A percentile compares a stretch with the other conserved stretches of the same genome.
Conservation (phyloP, 2,113 vertebrate species). For the Trematomus loennbergii region DNA sequence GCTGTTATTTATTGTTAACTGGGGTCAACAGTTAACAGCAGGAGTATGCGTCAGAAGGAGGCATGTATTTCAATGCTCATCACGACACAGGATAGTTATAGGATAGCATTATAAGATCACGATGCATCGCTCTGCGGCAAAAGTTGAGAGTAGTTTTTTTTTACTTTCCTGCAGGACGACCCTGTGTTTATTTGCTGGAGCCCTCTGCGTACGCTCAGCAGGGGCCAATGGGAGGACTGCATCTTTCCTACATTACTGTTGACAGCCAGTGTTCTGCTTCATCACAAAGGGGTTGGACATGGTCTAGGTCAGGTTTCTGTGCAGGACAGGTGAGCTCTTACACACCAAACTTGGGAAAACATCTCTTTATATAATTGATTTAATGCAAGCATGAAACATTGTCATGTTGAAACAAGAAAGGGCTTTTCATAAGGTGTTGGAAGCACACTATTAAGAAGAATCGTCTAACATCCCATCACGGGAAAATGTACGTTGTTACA, state of each 20-base stretch:
- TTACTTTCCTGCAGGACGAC: too few relatives aligned
- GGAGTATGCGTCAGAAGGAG: neutral
- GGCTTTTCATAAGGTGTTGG: neutral
- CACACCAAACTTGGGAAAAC: neutral
- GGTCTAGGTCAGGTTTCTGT: neutral
- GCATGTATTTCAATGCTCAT: neutral
- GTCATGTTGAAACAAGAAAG: neutral
- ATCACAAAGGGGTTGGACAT: neutral
- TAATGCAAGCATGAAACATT: neutral
- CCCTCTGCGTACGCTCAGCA: neutral
- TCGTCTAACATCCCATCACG: too few relatives aligned
- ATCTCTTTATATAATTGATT: neutral
- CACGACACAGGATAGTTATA: too few relatives aligned
- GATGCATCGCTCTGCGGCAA: neutral
- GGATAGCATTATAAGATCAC: neutral
- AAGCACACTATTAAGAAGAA: too few relatives aligned
- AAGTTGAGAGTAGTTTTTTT: neutral
- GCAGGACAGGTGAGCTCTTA: neutral
- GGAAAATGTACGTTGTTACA: too few relatives aligned
- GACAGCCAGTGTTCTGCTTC: neutral
- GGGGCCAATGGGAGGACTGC: neutral
- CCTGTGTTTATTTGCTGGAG: neutral
- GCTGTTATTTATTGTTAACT: slow-evolving; percentile 1
- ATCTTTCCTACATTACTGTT: neutral
- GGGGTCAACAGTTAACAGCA: neutral